Percentiles rank a stretch among this genome's conserved stretches.
phyloP scores from a whole-genome alignment of 1,140 invertebrate species.

The Drosophila pseudoananassae region DNA sequence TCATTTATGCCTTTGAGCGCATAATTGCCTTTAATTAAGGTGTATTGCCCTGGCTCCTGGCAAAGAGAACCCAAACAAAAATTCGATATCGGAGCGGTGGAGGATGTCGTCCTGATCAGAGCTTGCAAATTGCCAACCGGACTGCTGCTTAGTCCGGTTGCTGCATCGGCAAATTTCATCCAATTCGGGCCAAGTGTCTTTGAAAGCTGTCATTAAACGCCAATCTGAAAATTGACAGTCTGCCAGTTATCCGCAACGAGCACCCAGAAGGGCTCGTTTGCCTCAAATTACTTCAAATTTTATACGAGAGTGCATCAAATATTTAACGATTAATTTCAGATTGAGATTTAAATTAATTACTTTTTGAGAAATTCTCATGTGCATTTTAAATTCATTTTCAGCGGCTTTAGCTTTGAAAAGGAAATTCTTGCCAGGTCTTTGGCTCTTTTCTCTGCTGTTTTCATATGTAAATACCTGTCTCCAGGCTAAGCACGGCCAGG shows the following conservation, averaged over 20 bases:
- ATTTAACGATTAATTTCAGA: constrained; percentile 26
- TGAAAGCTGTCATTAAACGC: constrained; percentile 67
- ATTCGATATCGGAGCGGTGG: constrained; percentile 53
- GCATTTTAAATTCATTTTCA: constrained; percentile 48
- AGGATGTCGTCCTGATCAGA: constrained; percentile 1
- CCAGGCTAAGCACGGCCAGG: constrained; percentile 48
- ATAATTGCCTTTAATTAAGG: constrained; percentile 82
- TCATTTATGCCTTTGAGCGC: constrained; percentile 81
- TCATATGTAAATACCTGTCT: constrained; percentile 44
- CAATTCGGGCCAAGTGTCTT: constrained; percentile 56
- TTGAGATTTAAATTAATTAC: constrained; percentile 25
- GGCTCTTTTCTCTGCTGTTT: constrained; percentile 39
- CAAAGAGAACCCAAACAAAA: constrained; percentile 56
- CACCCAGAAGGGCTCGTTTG: not conserved
- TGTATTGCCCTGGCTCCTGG: constrained; percentile 52
- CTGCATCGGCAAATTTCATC: constrained; percentile 36
- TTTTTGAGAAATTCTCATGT: constrained; percentile 14
- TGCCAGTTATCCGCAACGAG: constrained; percentile 52
- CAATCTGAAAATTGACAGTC: constrained; percentile 59
- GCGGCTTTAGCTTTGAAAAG: constrained; percentile 17
- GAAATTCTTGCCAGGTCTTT: constrained; percentile 12
- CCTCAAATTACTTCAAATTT: constrained; percentile 4
- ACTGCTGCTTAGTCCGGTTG: constrained; percentile 34
- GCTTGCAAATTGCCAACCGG: constrained; percentile 47
- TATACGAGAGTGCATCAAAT: constrained; percentile 8